Base-by-base conservation (phyloP, 2,113 vertebrate genomes). In the Labrus mixtus region DNA sequence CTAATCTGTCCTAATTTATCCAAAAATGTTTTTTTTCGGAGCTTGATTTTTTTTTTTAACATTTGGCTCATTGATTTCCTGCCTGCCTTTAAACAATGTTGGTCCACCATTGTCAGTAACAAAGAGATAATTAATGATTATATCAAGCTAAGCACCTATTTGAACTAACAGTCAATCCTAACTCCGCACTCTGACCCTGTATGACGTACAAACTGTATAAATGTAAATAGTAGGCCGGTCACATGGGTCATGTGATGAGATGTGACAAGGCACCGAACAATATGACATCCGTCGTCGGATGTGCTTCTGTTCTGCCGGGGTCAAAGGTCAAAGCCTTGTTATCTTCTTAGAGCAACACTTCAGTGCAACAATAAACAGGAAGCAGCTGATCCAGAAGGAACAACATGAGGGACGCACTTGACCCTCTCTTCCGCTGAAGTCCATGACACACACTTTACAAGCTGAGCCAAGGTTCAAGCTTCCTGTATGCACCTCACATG, bases 341-440 rank as follows among this genome's bases (percentile, higher is more conserved):
- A 87, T 91, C 72, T 86, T 60, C 60, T 22, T n/a, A 39, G 76
- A 62, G 85, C 79, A 83, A 91, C 84, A 82, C 55, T 46, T 50
- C 36, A 19, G 58, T 0, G 57, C 41, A 79, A 92, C 88, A 87
- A 84, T 89, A 94, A 94, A 94, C 93, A 93, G 93, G 93, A 94
- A 94, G 90, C 88, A 92, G 92, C 87, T 91, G 88, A 90, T 83
- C 43, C 37, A 70, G 15, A 56, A 67, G 50, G 63, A 51, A 23
- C 22, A 16, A 62, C 25, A 33, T 46, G 62, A 79, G 64, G 59
- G 36, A 61, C 41, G 61, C 61, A 85, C 88, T 92, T 92, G 84
- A 91, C 88, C 90, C 74, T 68, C 76, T 69, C 67, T 89, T 92
- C 77, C 91, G 87, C 76, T 70, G 65, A 79, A 61, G 76, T 61